Evolutionary conservation across 2,797 vertebrate species (phyloP).

Genomic region (Agapornis canus): DNA sequence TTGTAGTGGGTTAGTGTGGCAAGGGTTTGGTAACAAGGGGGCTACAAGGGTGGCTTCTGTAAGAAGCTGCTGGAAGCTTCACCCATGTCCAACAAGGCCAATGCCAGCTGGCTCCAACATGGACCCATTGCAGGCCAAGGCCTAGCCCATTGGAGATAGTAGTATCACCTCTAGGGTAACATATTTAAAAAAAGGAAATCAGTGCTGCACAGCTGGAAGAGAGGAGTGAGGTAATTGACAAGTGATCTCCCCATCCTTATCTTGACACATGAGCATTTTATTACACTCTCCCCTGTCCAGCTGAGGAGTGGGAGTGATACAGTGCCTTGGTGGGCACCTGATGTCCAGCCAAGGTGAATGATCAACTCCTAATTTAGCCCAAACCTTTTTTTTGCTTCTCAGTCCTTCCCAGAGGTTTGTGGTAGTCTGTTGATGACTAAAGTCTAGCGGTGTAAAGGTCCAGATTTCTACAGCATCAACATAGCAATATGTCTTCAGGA

Average conservation of each 20-base stretch:
- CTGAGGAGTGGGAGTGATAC: neutral
- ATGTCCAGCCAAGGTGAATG: neutral
- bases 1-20: rapidly evolving
- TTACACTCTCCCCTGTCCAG: neutral
- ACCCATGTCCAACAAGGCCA: neutral
- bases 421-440: neutral
- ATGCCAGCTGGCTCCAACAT: rapidly evolving
- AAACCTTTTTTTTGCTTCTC: neutral
- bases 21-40: rapidly evolving
- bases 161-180: neutral
- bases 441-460: neutral
- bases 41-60: neutral
- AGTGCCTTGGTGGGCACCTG: neutral
- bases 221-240: neutral
- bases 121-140: neutral
- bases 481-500: neutral
- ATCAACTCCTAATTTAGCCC: neutral
- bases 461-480: neutral
- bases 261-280: rapidly evolving
- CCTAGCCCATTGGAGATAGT: rapidly evolving
- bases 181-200: neutral
- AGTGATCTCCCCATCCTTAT: neutral
- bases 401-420: neutral
- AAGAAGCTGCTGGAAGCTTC: neutral
- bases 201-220: neutral